These are phyloP conservation scores for Bradypodion ventrale DNA, from an alignment of 2,797 vertebrate genomes.

Conservation along the genomic window DNA sequence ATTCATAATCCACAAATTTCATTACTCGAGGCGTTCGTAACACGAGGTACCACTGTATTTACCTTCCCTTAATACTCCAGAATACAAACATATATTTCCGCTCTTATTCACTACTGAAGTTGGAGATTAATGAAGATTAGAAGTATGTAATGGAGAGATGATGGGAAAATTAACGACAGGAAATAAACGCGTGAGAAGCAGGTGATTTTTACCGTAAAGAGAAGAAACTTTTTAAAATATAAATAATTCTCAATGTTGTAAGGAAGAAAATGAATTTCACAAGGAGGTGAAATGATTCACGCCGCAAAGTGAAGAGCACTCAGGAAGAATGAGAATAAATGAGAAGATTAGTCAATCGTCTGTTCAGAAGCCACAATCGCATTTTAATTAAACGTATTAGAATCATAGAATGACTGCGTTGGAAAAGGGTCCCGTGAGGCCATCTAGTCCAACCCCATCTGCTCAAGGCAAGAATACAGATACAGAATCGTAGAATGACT, in stretches of 20 bases:
- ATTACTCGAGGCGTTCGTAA: too few relatives aligned
- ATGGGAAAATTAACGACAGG: neutral
- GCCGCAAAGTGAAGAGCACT: constrained; percentile 44
- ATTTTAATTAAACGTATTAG: neutral
- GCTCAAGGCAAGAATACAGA: too few relatives aligned
- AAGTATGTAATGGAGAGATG: neutral
- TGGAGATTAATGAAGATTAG: neutral
- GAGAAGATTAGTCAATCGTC: constrained; percentile 49
- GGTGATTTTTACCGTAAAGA: neutral
- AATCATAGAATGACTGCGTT: too few relatives aligned
- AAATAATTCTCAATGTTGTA: neutral
- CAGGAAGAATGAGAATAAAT: constrained; percentile 53
- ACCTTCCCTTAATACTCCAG: too few relatives aligned
- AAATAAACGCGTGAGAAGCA: too few relatives aligned
- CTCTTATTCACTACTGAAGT: constrained; percentile 15
- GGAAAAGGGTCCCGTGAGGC: too few relatives aligned
- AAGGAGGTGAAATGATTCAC: constrained; percentile 40
- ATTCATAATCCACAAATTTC: too few relatives aligned
- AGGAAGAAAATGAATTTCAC: neutral
- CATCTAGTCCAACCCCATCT: too few relatives aligned
- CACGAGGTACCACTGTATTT: too few relatives aligned
- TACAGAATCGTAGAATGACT: too few relatives aligned
- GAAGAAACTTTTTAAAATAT: neutral
- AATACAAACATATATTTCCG: accelerated
- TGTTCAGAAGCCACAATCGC: constrained; percentile 70